These are phyloP conservation scores for Macrophya annulata DNA, from an alignment of 2,888 invertebrate genomes.

Conservation along the genomic window DNA sequence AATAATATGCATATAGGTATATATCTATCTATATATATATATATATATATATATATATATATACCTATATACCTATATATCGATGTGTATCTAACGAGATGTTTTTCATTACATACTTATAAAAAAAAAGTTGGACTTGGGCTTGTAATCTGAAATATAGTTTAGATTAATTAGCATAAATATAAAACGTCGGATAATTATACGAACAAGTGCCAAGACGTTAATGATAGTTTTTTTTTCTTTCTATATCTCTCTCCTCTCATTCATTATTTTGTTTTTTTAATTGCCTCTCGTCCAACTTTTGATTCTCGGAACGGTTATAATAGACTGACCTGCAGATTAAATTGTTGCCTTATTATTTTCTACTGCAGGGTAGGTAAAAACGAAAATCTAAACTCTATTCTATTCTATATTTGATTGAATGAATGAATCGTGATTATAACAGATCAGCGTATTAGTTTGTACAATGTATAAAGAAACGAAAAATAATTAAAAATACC, in stretches of 20 bases:
- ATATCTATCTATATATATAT: too few species aligned
- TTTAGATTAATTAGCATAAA: neutral
- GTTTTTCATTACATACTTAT: neutral
- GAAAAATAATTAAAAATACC: too few species aligned
- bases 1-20: neutral
- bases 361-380: neutral
- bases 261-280: neutral
- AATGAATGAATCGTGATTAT: neutral
- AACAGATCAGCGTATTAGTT: neutral
- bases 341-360: neutral
- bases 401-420: neutral
- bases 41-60: too few species aligned
- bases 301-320: neutral
- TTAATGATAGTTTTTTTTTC: neutral
- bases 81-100: constrained; percentile 1
- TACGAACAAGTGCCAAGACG: neutral
- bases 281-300: neutral
- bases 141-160: neutral
- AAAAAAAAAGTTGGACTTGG: neutral
- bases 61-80: neutral
- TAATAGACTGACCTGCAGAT: neutral
- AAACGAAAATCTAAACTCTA: neutral
- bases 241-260: neutral
- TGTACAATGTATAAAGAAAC: neutral
- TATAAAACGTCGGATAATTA: neutral